A percentile compares a stretch with the other conserved stretches of the same genome.
Evolutionary conservation across 2,797 vertebrate genomes (phyloP).

Genomic region (Serranus cabrilla): DNA sequence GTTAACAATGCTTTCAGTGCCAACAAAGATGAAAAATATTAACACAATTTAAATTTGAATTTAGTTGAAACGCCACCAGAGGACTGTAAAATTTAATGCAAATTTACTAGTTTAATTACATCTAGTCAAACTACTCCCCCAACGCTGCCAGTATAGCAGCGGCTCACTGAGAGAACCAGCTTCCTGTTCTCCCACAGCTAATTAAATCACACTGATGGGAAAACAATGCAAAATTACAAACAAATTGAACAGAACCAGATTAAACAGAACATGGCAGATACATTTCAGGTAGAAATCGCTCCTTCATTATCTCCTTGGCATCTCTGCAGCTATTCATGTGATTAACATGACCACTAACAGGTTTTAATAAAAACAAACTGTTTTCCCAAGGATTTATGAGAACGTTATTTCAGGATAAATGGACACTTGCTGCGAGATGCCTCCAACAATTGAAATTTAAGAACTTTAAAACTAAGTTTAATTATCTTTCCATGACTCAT

Average conservation of each 20-base stretch:
- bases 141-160: constrained; percentile 37
- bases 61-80: constrained; percentile 49
- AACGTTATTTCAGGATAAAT: not conserved
- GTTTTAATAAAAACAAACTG: constrained; percentile 1
- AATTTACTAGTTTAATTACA: constrained; percentile 76
- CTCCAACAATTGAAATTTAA: not conserved
- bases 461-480: not conserved
- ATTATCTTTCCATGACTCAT: constrained; percentile 1
- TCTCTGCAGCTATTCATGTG: constrained; percentile 1
- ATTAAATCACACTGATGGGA: constrained; percentile 64
- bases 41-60: constrained; percentile 52
- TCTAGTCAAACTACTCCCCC: constrained; percentile 56
- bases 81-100: constrained; percentile 60
- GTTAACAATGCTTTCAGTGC: constrained; percentile 19
- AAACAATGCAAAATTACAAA: constrained; percentile 62
- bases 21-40: constrained; percentile 41
- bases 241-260: constrained; percentile 60
- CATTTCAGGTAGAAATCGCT: constrained; percentile 30
- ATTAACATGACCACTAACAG: not conserved
- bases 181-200: constrained; percentile 57
- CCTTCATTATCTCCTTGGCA: constrained; percentile 38
- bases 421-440: not conserved
- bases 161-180: constrained; percentile 24
- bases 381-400: not conserved
- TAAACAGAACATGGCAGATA: constrained; percentile 35